Conservation (phyloP, 2,113 vertebrate genomes). For the Spilogale gracilis region DNA sequence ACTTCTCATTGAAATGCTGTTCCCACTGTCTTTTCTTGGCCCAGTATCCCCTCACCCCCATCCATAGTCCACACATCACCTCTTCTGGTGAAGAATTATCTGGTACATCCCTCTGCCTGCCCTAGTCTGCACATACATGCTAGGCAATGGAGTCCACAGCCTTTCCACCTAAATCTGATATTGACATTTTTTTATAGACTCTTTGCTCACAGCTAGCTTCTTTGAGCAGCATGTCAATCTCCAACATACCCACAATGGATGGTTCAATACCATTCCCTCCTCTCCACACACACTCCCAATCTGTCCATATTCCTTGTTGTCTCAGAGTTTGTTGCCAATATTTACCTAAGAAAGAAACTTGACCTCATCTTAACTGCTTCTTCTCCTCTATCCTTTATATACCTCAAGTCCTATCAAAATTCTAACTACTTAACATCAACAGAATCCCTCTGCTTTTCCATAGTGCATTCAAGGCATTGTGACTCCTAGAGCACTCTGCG, state of each 20-base stretch:
- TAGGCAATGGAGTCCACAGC: background rate
- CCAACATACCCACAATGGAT: background rate
- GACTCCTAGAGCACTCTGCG: background rate
- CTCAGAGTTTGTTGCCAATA: background rate
- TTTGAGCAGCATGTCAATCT: background rate
- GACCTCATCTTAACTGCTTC: background rate
- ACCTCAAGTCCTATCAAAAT: background rate
- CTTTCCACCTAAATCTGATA: background rate
- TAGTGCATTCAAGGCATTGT: background rate
- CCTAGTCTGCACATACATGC: background rate
- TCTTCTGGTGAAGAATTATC: background rate
- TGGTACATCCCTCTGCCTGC: rapidly evolving
- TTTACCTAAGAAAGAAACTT: background rate
- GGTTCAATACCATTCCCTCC: background rate
- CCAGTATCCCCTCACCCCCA: rapidly evolving
- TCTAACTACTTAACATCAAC: background rate
- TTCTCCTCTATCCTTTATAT: background rate
- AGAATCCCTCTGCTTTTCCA: background rate
- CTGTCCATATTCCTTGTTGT: background rate
- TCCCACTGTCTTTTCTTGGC: background rate
- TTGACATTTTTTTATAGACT: background rate
- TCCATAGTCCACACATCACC: background rate
- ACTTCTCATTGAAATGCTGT: background rate
- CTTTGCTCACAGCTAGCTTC: too few species aligned
- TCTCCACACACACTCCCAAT: too few species aligned